Percentiles rank a stretch among this genome's conserved stretches.
These are phyloP conservation scores for Ichneumon xanthorius DNA, from an alignment of 2,888 invertebrate genomes.

Conservation along the genomic window DNA sequence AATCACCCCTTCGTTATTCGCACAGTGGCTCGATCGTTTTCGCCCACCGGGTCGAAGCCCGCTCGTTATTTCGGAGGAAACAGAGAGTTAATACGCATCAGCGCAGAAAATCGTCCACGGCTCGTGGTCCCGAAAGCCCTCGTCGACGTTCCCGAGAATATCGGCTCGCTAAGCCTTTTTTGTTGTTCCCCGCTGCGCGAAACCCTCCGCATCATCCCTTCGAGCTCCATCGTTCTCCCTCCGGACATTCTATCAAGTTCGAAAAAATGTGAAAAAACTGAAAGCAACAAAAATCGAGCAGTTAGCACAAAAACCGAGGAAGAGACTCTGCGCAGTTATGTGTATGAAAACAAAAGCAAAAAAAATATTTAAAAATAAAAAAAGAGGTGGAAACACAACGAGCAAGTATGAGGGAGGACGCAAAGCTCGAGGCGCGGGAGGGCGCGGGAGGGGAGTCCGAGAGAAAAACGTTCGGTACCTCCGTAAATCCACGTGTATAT, in stretches of 20 bases:
- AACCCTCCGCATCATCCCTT: slow-evolving; percentile 36
- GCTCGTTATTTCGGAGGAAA: slow-evolving; percentile 1
- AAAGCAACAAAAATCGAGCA: slow-evolving; percentile 14
- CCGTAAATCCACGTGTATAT: slow-evolving; percentile 62
- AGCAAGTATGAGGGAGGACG: neutral
- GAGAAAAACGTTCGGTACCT: slow-evolving; percentile 40
- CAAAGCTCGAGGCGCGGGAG: slow-evolving; percentile 22
- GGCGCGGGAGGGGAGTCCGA: slow-evolving; percentile 3
- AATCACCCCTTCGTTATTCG: neutral
- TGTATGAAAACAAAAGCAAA: slow-evolving; percentile 13
- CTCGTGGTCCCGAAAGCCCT: neutral
- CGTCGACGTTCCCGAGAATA: slow-evolving; percentile 32
- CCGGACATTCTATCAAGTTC: slow-evolving; percentile 36
- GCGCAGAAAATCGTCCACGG: slow-evolving; percentile 48
- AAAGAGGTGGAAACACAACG: slow-evolving; percentile 14
- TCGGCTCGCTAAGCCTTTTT: slow-evolving; percentile 44
- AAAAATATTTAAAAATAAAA: slow-evolving; percentile 13
- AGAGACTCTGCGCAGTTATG: neutral
- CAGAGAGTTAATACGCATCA: slow-evolving; percentile 13
- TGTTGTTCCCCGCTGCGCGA: neutral
- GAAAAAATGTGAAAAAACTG: slow-evolving; percentile 27
- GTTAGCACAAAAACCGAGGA: neutral
- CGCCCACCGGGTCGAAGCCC: slow-evolving; percentile 1
- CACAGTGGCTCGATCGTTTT: slow-evolving; percentile 15
- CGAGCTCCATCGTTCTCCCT: slow-evolving; percentile 24